phyloP scores from a whole-genome alignment of 2,113 vertebrate species.

The Donacobius atricapilla region DNA sequence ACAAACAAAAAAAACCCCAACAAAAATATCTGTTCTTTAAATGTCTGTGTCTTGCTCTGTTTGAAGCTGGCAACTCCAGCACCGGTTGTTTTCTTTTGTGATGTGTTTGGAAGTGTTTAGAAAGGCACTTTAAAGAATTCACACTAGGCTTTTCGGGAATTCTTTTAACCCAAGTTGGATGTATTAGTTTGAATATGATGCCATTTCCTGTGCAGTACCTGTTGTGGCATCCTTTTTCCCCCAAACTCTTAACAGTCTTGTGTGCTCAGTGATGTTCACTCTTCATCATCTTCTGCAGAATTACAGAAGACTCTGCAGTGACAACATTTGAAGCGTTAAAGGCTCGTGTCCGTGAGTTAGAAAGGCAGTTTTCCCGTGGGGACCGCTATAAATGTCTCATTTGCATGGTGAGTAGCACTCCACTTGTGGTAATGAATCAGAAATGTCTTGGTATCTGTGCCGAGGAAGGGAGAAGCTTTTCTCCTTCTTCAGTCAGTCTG shows the following conservation, averaged over 20 bases:
- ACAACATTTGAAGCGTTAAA: constrained; percentile 98
- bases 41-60: background rate
- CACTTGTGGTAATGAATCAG: constrained; percentile 63
- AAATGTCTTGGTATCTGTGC: constrained; percentile 42
- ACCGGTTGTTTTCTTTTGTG: background rate
- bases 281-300: constrained; percentile 74
- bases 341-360: constrained; percentile 97
- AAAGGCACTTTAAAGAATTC: background rate
- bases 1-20: background rate
- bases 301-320: constrained; percentile 95
- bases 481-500: background rate
- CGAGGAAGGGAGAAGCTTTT: background rate
- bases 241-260: background rate
- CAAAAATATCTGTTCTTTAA: background rate
- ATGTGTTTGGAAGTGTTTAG: background rate
- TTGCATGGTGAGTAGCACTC: constrained; percentile 91
- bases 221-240: background rate
- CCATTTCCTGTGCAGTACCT: background rate
- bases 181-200: background rate
- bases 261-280: constrained; percentile 9
- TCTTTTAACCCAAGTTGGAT: background rate
- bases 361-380: constrained; percentile 95
- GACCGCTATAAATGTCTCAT: constrained; percentile 99
- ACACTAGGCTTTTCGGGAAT: background rate
- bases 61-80: background rate